A percentile compares a stretch with the other conserved stretches of the same genome.
Conservation (phyloP, 1,140 invertebrate species). For the Panulirus ornatus region DNA sequence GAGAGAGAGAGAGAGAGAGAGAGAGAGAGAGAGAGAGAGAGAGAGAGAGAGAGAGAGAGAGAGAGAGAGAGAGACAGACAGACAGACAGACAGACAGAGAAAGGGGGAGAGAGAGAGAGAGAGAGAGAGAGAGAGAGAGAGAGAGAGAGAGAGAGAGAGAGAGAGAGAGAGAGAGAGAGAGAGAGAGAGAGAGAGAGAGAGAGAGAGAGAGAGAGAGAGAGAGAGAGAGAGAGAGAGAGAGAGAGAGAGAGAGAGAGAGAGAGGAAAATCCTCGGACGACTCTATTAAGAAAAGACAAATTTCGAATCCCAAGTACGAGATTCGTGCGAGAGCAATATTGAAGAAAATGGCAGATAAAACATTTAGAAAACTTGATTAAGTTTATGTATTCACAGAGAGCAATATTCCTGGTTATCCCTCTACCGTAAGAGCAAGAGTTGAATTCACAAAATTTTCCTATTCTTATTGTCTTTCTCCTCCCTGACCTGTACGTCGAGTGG, state of each 20-base stretch:
- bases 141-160: constrained; percentile 24
- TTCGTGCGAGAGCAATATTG: too few relatives aligned
- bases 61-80: background rate
- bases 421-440: too few relatives aligned
- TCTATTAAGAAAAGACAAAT: too few relatives aligned
- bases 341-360: too few relatives aligned
- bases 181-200: background rate
- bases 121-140: constrained; percentile 1
- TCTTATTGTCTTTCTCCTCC: too few relatives aligned
- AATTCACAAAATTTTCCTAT: too few relatives aligned
- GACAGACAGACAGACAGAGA: background rate
- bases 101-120: constrained; percentile 17
- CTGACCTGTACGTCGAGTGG: too few relatives aligned
- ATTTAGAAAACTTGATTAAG: too few relatives aligned
- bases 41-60: constrained; percentile 14
- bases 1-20: constrained; percentile 11
- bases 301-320: too few relatives aligned
- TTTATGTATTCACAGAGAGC: too few relatives aligned
- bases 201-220: constrained; percentile 1
- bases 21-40: background rate
- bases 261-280: background rate
- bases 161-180: constrained; percentile 15
- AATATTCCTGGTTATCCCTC: too few relatives aligned
- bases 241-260: background rate
- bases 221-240: constrained; percentile 2